These are phyloP conservation scores for Lerista edwardsae DNA, from an alignment of 2,797 vertebrate genomes.

Conservation along the genomic window DNA sequence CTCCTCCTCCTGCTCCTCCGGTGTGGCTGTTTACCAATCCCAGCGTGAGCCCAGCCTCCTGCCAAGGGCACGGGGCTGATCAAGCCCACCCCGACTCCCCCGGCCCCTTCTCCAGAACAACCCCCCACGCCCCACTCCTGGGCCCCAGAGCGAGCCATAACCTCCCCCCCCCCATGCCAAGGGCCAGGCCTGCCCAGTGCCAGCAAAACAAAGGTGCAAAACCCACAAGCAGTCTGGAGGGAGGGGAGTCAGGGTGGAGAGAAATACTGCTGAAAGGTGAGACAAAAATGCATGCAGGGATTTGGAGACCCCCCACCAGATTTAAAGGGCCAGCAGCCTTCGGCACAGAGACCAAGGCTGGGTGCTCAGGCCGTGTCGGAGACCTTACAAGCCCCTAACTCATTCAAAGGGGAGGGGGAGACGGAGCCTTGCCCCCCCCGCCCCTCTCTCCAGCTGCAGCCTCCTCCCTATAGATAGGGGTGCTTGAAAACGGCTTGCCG, in stretches of 20 bases:
- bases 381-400: too few species aligned
- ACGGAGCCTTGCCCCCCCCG: too few species aligned
- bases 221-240: not conserved
- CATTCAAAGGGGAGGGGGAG: not conserved
- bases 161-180: too few species aligned
- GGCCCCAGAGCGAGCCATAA: too few species aligned
- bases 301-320: not conserved
- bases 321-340: not conserved
- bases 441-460: not conserved
- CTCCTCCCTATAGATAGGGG: not conserved
- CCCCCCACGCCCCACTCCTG: not conserved
- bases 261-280: too few species aligned
- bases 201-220: not conserved
- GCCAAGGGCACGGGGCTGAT: not conserved
- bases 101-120: not conserved
- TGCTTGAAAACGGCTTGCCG: too few species aligned
- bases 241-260: too few species aligned
- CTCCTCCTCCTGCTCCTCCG: too few species aligned
- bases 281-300: not conserved
- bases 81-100: too few species aligned
- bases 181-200: not conserved
- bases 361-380: too few species aligned
- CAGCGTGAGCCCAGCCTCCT: not conserved
- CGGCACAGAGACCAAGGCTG: too few species aligned
- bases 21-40: slow-evolving; percentile 7